Conservation (phyloP, 2,113 vertebrate species). For the Emydocephalus ijimae region DNA sequence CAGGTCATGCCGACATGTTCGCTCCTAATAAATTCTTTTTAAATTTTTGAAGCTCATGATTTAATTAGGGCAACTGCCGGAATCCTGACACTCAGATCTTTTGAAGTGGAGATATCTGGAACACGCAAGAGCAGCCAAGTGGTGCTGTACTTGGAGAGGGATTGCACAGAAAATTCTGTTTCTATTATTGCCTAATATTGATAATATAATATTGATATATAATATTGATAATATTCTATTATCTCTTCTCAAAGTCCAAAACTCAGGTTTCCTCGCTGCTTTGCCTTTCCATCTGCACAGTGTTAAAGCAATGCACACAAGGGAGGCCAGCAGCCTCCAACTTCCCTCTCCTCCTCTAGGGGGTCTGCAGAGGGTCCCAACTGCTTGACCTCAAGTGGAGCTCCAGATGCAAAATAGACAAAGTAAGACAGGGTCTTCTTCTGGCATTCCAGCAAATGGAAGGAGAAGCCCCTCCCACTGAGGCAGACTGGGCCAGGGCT, state of each 20-base stretch:
- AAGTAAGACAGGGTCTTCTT: not conserved
- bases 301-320: not conserved
- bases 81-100: not conserved
- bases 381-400: not conserved
- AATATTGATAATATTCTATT: too few relatives aligned
- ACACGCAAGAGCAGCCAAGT: too few relatives aligned
- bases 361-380: not conserved
- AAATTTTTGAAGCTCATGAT: too few relatives aligned
- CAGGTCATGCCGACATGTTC: too few relatives aligned
- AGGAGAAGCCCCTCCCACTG: not conserved
- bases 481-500: not conserved
- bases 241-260: not conserved
- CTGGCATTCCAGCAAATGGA: not conserved
- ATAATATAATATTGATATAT: too few relatives aligned
- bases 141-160: not conserved
- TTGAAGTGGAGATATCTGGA: not conserved
- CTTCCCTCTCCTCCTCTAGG: not conserved
- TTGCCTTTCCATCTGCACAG: not conserved
- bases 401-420: not conserved
- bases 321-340: not conserved
- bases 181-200: not conserved
- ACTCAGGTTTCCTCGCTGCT: not conserved
- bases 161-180: not conserved
- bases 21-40: too few relatives aligned
- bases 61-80: too few relatives aligned